Conservation (phyloP, 2,113 vertebrate genomes). For the Rhagologus leucostigma region DNA sequence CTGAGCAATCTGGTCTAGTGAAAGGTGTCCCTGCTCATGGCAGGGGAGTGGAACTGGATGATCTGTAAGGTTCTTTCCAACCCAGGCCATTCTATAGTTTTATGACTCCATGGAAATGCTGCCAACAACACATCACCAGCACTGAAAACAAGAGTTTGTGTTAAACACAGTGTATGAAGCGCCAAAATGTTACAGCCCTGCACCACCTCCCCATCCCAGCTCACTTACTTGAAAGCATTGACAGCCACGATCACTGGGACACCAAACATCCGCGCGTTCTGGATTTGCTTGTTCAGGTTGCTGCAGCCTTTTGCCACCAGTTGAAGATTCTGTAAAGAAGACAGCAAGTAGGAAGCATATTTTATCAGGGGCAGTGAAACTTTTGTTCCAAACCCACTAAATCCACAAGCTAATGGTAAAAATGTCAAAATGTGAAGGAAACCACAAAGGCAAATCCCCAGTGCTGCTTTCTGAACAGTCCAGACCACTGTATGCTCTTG, state of each 20-base stretch:
- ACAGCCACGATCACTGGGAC: slow-evolving; percentile 94
- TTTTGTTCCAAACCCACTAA: background rate
- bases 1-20: background rate
- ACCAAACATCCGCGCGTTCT: slow-evolving; percentile 89
- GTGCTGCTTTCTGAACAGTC: background rate
- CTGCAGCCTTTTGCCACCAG: slow-evolving; percentile 90
- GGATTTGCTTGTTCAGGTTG: slow-evolving; percentile 93
- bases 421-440: background rate
- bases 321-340: slow-evolving; percentile 81
- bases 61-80: background rate
- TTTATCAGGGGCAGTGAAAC: background rate
- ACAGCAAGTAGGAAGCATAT: background rate
- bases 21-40: background rate
- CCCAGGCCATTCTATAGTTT: background rate
- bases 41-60: background rate
- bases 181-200: background rate
- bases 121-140: background rate
- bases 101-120: background rate
- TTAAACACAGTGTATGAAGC: background rate
- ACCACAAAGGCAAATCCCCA: background rate
- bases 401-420: background rate
- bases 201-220: background rate
- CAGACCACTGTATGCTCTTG: background rate
- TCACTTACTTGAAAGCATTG: slow-evolving; percentile 92
- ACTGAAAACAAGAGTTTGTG: background rate